Evolutionary conservation across 2,113 vertebrate genomes (phyloP).

Genomic region (Pollimyrus isidori): DNA sequence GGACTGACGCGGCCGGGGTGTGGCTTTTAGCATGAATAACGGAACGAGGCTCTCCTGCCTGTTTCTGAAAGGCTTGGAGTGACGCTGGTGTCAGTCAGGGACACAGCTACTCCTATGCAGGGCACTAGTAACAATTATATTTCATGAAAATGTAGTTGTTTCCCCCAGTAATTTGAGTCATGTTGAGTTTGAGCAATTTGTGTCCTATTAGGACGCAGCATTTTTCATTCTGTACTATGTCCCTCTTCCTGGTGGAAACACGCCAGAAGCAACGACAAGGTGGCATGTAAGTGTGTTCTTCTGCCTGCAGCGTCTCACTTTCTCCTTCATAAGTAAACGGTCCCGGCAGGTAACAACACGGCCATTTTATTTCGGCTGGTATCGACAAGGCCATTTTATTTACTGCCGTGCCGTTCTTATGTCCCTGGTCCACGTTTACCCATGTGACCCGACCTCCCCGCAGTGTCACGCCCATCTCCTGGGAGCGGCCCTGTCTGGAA

Average conservation of each 20-base stretch:
- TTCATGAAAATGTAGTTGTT: background rate
- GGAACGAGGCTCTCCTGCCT: background rate
- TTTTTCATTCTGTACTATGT: background rate
- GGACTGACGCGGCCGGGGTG: background rate
- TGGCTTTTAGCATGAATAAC: background rate
- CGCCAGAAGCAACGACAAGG: background rate
- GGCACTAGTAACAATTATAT: background rate
- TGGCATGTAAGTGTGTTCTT: background rate
- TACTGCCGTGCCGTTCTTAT: background rate
- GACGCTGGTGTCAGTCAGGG: background rate
- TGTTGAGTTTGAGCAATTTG: background rate
- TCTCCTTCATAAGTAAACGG: background rate
- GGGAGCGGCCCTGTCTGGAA: background rate
- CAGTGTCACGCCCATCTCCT: no score
- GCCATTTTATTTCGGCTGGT: background rate
- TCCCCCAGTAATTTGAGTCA: background rate
- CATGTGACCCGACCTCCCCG: background rate
- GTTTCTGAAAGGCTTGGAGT: background rate
- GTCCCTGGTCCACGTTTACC: background rate
- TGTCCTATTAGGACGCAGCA: background rate
- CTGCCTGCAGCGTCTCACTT: background rate
- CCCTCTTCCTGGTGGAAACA: background rate
- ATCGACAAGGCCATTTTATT: background rate
- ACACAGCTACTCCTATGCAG: background rate
- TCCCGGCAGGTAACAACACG: background rate